Percentiles rank a stretch among this genome's conserved stretches.
phyloP scores from a whole-genome alignment of 2,113 vertebrate genomes.

The Odontophorus gujanensis region DNA sequence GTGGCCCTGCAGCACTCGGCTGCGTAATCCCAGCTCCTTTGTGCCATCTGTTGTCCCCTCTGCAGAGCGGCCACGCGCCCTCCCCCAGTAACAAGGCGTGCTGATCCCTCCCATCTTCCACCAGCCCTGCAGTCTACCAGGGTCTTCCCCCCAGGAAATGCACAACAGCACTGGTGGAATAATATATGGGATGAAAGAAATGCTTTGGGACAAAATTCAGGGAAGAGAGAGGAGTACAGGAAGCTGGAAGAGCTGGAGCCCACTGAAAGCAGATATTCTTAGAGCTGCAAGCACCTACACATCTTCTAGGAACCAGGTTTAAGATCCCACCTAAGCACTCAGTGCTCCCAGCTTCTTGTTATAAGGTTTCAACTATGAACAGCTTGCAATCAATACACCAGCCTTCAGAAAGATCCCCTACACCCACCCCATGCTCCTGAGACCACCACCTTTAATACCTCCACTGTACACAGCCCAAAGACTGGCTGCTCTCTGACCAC shows the following conservation, averaged over 20 bases:
- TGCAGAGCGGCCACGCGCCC: slow-evolving; percentile 16
- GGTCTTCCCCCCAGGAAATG: slow-evolving; percentile 46
- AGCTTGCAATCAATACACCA: not conserved
- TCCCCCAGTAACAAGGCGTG: slow-evolving; percentile 64
- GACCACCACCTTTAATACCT: not conserved
- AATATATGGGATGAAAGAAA: not conserved
- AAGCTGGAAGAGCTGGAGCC: not conserved
- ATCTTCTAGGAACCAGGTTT: not conserved
- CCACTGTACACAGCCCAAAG: not conserved
- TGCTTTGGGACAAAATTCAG: not conserved
- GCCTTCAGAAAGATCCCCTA: not conserved
- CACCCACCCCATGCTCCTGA: not conserved
- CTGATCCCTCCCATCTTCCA: slow-evolving; percentile 42
- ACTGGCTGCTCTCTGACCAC: not conserved
- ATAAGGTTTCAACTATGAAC: not conserved
- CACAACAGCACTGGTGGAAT: not conserved
- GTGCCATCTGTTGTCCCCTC: slow-evolving; percentile 65
- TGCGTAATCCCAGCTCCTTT: slow-evolving; percentile 39
- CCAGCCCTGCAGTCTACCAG: slow-evolving; percentile 47
- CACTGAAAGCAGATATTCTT: slow-evolving; percentile 22
- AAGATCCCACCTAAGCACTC: not conserved
- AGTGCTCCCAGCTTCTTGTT: not conserved
- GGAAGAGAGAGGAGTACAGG: not conserved
- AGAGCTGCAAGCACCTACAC: not conserved
- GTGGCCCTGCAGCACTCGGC: not conserved